A percentile compares a stretch with the other conserved stretches of the same genome.
These are phyloP conservation scores for Microctonus aethiopoides DNA, from an alignment of 2,888 invertebrate species.

Conservation along the genomic window DNA sequence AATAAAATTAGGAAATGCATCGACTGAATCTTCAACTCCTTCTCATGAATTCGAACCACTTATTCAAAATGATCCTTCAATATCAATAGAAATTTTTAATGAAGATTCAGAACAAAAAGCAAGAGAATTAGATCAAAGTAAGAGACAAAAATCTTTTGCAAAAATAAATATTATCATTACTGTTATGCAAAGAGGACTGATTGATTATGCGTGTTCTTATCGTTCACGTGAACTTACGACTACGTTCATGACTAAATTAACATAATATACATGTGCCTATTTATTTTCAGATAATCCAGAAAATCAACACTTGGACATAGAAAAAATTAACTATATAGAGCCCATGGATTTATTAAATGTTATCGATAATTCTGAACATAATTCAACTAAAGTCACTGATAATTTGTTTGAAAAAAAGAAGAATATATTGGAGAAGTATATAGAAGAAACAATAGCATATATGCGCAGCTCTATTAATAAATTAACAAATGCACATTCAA, in stretches of 20 bases:
- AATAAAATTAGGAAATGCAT: slow-evolving; percentile 32
- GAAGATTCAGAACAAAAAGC: slow-evolving; percentile 17
- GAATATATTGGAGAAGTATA: slow-evolving; percentile 49
- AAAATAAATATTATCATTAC: slow-evolving; percentile 18
- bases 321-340: neutral
- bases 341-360: neutral
- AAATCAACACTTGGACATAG: neutral
- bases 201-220: slow-evolving; percentile 7
- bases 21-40: slow-evolving; percentile 22
- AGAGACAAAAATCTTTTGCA: slow-evolving; percentile 20
- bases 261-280: neutral
- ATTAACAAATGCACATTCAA: slow-evolving; percentile 46
- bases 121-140: slow-evolving; percentile 25
- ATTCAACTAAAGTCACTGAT: neutral
- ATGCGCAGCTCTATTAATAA: slow-evolving; percentile 57
- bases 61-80: slow-evolving; percentile 44
- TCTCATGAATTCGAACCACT: slow-evolving; percentile 48
- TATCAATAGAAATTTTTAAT: slow-evolving; percentile 10
- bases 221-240: neutral
- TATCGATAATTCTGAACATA: neutral
- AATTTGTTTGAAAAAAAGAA: slow-evolving; percentile 17
- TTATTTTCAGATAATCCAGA: neutral
- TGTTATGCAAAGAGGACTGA: slow-evolving; percentile 15
- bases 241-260: neutral
- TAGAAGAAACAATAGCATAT: slow-evolving; percentile 53